Base-by-base conservation (phyloP, 2,113 vertebrate species). In the Callorhinus ursinus region DNA sequence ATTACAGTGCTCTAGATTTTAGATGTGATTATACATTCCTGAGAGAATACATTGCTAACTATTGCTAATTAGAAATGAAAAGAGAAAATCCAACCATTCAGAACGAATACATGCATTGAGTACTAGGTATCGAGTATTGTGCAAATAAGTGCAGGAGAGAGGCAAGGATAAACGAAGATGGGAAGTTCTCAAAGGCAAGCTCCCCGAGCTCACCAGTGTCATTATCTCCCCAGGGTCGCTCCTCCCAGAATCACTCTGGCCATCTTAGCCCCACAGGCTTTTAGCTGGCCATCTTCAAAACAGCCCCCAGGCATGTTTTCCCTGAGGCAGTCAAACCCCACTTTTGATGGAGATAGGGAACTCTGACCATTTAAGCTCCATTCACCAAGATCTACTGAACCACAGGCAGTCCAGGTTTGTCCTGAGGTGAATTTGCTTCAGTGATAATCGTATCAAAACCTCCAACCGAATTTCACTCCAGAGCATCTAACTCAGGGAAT, bases 41-140 rank as follows among this genome's bases (percentile, higher is more conserved):
- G 42, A 90, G 80, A 88, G 31, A 87, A 95, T 59, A 71, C 13
- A 53, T 80, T 93, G 10, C 46, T 59, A 74, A 67, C 79, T 76
- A 57, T 90, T 91, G 53, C 19, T 74, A 89, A 93, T 39, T 92
- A 95, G 21, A 69, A 88, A 63, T 11, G 15, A 88, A 63, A 81
- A 31, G 8, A n/a, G 14, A 59, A 89, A 36, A 67, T 61, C 21
- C 49, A 42, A 16, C 93, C 51, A 93, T 42, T 91, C 24, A 53
- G 59, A 80, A 74, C 67, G 39, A 84, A 49, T 0, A 0, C 1
- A 15, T 31, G 28, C 6, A 6, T 24, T 59, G 51, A 97, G 28
- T 57, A 72, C 22, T 61, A 53, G 53, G 22, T 49, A 16, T 31
- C 31, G 14, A 83, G 39, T 1, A 2, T 5, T 19, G 31, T 51